These are phyloP conservation scores for Psittacus erithacus DNA, from an alignment of 2,113 vertebrate species.

Conservation along the genomic window DNA sequence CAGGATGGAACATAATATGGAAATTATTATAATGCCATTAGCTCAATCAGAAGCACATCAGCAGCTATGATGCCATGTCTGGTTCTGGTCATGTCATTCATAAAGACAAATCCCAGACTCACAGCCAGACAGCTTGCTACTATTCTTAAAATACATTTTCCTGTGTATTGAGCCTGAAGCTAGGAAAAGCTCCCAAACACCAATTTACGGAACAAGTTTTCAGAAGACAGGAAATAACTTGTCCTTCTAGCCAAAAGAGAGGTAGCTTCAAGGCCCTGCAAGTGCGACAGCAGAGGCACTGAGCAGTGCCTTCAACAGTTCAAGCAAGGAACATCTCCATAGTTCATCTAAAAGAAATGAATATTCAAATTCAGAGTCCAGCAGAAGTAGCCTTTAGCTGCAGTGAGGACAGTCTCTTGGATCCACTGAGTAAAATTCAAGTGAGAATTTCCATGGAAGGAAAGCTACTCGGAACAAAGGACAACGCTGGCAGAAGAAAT, in stretches of 20 bases:
- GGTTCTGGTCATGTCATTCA: not conserved
- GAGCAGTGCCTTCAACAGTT: not conserved
- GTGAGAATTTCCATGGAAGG: not conserved
- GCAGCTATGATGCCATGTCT: constrained; percentile 25
- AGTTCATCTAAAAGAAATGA: not conserved
- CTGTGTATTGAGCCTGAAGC: not conserved
- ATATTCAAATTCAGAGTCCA: not conserved
- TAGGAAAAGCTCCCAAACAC: not conserved
- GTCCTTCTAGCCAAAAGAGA: not conserved
- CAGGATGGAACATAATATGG: not conserved
- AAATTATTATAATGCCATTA: constrained; percentile 54
- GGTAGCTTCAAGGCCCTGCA: not conserved
- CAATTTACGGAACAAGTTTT: not conserved
- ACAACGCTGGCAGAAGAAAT: not conserved
- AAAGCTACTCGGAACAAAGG: not conserved
- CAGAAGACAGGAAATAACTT: not conserved
- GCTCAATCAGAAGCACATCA: constrained; percentile 31
- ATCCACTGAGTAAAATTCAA: not conserved
- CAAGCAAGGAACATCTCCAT: not conserved
- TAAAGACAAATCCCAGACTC: constrained; percentile 27
- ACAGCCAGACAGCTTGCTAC: not conserved
- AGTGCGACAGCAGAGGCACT: not conserved
- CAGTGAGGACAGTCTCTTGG: not conserved
- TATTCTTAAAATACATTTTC: not conserved
- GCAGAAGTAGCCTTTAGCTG: not conserved